Conservation (phyloP, 2,888 invertebrate genomes). For the Lasioglossum lativentre region DNA sequence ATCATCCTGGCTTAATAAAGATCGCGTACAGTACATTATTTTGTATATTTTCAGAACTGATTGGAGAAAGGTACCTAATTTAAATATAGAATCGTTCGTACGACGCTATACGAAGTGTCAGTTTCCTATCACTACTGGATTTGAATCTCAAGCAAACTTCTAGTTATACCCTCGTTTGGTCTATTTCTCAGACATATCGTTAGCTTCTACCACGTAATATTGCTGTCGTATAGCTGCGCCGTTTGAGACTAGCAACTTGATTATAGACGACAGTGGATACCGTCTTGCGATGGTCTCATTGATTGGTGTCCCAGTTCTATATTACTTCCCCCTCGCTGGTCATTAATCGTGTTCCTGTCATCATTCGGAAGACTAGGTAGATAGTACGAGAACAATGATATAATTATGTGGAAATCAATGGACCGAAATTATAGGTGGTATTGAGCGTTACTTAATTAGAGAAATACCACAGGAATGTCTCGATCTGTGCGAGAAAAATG, state of each 20-base stretch:
- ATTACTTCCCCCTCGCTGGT: not conserved
- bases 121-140: not conserved
- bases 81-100: not conserved
- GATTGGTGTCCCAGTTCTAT: conserved; percentile 1
- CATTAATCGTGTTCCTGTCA: conserved; percentile 2
- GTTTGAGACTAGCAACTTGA: not conserved
- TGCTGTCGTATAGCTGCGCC: not conserved
- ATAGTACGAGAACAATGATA: not conserved
- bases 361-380: not conserved
- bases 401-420: not conserved
- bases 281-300: not conserved
- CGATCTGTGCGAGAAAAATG: too few relatives aligned
- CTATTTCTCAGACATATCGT: not conserved
- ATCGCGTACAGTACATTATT: not conserved
- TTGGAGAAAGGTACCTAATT: not conserved
- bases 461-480: not conserved
- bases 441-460: not conserved
- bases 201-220: not conserved
- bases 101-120: not conserved
- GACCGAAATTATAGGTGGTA: not conserved
- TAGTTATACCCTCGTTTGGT: not conserved
- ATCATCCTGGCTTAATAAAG: not conserved
- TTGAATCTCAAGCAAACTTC: not conserved
- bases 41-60: not conserved
- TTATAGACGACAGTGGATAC: not conserved